Percentiles rank a stretch among this genome's conserved stretches.
These are phyloP conservation scores for Macaria liturata DNA, from an alignment of 2,888 invertebrate genomes.

Conservation along the genomic window DNA sequence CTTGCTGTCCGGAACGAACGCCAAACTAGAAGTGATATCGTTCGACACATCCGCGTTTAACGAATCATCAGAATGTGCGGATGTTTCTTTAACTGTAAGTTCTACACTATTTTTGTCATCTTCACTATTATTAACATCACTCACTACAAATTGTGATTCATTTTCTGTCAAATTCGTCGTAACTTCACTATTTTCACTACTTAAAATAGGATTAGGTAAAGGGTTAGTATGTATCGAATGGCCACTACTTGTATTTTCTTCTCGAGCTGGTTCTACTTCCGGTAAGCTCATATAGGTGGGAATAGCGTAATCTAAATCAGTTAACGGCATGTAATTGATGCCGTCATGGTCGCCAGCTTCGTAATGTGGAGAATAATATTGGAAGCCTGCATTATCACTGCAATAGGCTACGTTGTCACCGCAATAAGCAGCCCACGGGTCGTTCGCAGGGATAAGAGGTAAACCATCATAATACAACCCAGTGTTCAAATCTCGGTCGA, in stretches of 20 bases:
- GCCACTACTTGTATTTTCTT: conserved; percentile 46
- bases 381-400: conserved; percentile 60
- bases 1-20: conserved; percentile 75
- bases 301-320: conserved; percentile 73
- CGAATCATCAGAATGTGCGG: conserved; percentile 69
- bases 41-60: conserved; percentile 72
- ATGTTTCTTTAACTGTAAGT: conserved; percentile 56
- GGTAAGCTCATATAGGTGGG: conserved; percentile 76
- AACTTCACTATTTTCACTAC: conserved; percentile 26
- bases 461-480: conserved; percentile 68
- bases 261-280: conserved; percentile 55
- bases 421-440: conserved; percentile 73
- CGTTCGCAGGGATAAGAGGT: conserved; percentile 69
- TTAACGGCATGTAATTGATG: conserved; percentile 71
- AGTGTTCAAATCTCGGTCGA: conserved; percentile 58
- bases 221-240: conserved; percentile 36
- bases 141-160: conserved; percentile 39
- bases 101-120: conserved; percentile 50
- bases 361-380: conserved; percentile 68
- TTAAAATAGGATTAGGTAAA: conserved; percentile 41
- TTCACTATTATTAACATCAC: conserved; percentile 51
- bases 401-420: conserved; percentile 62
- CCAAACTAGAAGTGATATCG: conserved; percentile 76
- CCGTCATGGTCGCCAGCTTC: conserved; percentile 57
- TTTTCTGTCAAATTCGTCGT: conserved; percentile 29